Percentiles rank a stretch among this genome's conserved stretches.
phyloP scores from a whole-genome alignment of 2,888 invertebrate genomes.

The Pomacea canaliculata region DNA sequence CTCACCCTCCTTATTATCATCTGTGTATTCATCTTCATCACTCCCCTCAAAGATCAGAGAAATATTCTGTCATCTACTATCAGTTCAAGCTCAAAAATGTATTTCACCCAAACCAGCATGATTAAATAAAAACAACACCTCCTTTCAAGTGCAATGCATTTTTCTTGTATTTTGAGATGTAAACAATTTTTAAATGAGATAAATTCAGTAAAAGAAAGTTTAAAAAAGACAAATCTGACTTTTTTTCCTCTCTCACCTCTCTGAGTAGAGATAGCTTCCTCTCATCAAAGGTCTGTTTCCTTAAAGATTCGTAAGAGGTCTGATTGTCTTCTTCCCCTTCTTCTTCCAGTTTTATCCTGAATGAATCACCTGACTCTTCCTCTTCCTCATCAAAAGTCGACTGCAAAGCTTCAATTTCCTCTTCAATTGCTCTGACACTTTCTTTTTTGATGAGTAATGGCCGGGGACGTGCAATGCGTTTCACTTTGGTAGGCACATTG shows the following conservation, averaged over 20 bases:
- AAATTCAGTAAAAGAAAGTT: no score
- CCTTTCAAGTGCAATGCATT: no score
- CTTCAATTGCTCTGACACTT: slow-evolving; percentile 4
- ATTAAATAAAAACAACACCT: not conserved
- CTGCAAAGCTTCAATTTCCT: slow-evolving; percentile 27
- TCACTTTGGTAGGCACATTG: slow-evolving; percentile 54
- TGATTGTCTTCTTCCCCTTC: slow-evolving; percentile 6
- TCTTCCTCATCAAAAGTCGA: slow-evolving; percentile 26
- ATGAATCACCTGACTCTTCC: slow-evolving; percentile 30
- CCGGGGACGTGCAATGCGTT: slow-evolving; percentile 41
- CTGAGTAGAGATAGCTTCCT: not conserved
- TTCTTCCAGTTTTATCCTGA: slow-evolving; percentile 31
- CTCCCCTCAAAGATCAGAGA: slow-evolving; percentile 1
- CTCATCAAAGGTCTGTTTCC: not conserved
- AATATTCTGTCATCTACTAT: not conserved
- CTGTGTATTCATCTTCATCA: slow-evolving; percentile 12
- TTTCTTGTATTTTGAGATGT: no score
- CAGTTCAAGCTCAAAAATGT: not conserved
- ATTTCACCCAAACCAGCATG: not conserved
- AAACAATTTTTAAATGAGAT: no score
- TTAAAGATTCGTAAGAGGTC: not conserved
- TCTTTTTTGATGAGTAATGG: slow-evolving; percentile 28
- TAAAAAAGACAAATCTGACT: not conserved
- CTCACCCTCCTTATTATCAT: slow-evolving; percentile 25
- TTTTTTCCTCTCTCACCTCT: slow-evolving; percentile 6